Evolutionary conservation across 2,888 invertebrate genomes (phyloP).

Genomic region (Stenichneumon culpator): DNA sequence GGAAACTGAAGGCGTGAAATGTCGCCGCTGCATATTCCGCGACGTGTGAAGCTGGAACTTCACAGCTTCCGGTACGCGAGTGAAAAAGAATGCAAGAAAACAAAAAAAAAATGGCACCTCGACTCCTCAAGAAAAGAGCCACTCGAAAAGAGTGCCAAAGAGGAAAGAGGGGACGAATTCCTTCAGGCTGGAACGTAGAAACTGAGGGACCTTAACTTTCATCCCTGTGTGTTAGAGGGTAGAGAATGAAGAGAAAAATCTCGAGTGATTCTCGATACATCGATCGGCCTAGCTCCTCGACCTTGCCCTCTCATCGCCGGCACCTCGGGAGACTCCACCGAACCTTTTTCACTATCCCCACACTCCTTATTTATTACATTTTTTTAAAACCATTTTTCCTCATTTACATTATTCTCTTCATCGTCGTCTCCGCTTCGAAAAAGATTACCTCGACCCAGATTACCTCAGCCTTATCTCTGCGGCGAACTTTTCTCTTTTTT

Average conservation of each 20-base stretch:
- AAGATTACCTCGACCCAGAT: too few species aligned
- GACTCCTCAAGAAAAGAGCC: not conserved
- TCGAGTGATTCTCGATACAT: conserved; percentile 66
- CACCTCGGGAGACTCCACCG: not conserved
- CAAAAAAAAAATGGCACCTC: not conserved
- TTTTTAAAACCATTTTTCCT: not conserved
- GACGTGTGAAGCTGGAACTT: not conserved
- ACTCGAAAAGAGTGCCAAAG: not conserved
- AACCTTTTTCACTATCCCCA: not conserved
- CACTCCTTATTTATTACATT: conserved; percentile 45
- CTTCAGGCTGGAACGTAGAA: not conserved
- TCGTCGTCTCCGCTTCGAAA: not conserved
- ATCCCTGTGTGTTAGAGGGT: conserved; percentile 25
- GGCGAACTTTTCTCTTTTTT: not conserved
- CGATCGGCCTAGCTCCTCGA: conserved; percentile 56
- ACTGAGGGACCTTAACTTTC: conserved; percentile 52
- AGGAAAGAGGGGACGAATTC: not conserved
- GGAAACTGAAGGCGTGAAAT: conserved; percentile 41
- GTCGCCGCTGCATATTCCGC: conserved; percentile 8
- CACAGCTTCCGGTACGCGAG: conserved; percentile 36
- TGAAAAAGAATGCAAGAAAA: not conserved
- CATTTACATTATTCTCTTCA: not conserved
- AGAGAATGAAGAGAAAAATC: conserved; percentile 23
- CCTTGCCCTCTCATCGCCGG: conserved; percentile 48
- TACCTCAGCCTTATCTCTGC: too few species aligned